A percentile compares a stretch with the other conserved stretches of the same genome.
phyloP scores from a whole-genome alignment of 53 echinoderm and acorn worm genomes.

The Zoroaster sp. region DNA sequence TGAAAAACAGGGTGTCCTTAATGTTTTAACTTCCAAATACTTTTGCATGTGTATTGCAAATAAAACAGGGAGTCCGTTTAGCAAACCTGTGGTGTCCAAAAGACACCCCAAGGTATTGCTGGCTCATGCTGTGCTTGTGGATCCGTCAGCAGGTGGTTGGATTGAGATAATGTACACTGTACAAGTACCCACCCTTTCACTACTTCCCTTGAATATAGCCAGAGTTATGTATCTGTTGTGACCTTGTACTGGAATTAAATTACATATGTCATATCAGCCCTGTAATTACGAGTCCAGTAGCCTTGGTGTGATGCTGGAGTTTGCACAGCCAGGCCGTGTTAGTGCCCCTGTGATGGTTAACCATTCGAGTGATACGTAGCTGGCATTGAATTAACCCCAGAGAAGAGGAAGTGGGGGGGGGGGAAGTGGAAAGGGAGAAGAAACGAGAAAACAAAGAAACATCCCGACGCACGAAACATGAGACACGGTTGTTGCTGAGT shows the following conservation, averaged over 20 bases:
- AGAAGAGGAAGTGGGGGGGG: not conserved
- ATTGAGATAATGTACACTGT: not conserved
- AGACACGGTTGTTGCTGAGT: not conserved
- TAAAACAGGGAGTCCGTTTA: too few relatives aligned
- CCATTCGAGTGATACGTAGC: not conserved
- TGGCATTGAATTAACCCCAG: slow-evolving; percentile 34
- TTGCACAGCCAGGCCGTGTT: not conserved
- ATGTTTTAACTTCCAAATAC: not conserved
- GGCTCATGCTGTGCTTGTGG: too few relatives aligned
- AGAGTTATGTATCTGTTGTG: not conserved
- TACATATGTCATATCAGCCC: not conserved
- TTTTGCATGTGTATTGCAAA: too few relatives aligned
- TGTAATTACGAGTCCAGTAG: not conserved
- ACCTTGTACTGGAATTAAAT: not conserved
- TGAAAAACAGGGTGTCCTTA: not conserved
- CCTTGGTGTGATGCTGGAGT: not conserved
- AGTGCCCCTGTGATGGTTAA: not conserved
- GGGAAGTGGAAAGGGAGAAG: not conserved
- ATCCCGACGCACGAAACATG: slow-evolving; percentile 10
- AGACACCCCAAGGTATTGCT: not conserved
- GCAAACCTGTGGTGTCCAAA: too few relatives aligned
- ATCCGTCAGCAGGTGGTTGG: too few relatives aligned
- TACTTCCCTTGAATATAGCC: not conserved
- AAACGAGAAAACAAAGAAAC: not conserved
- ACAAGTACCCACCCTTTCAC: not conserved